These are phyloP conservation scores for Rhorus exstirpatorius DNA, from an alignment of 2,888 invertebrate genomes.

Conservation along the genomic window DNA sequence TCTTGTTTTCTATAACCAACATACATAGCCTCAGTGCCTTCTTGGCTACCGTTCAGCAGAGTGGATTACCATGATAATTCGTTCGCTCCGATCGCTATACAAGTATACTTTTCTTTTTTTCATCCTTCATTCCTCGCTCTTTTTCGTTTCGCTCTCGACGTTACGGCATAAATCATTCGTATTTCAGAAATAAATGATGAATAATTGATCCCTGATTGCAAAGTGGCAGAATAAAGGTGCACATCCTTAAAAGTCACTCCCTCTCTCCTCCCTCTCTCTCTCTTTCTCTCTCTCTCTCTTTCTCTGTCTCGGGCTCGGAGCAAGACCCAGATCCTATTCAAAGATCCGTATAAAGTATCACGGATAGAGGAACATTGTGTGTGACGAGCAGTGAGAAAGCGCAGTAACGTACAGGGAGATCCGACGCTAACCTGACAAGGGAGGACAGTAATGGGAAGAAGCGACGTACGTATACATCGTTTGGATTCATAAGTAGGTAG, in stretches of 20 bases:
- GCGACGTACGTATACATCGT: constrained; percentile 66
- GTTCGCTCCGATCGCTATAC: constrained; percentile 66
- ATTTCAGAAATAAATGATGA: constrained; percentile 49
- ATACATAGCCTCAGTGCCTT: too few species aligned
- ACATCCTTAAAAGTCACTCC: constrained; percentile 14
- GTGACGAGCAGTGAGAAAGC: constrained; percentile 19
- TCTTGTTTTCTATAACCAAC: constrained; percentile 57
- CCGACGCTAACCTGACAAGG: constrained; percentile 71
- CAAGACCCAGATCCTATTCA: constrained; percentile 11
- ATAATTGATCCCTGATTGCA: constrained; percentile 52
- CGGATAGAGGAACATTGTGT: constrained; percentile 13
- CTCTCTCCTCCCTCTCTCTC: too few species aligned
- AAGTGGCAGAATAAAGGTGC: constrained; percentile 26
- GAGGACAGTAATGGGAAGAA: constrained; percentile 73
- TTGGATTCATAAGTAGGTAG: constrained; percentile 72
- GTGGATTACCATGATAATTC: constrained; percentile 82
- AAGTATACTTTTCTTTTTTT: constrained; percentile 50
- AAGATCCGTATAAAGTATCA: constrained; percentile 13
- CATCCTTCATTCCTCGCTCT: neutral
- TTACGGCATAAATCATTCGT: constrained; percentile 33
- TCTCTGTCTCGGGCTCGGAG: too few species aligned
- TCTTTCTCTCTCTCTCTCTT: too few species aligned
- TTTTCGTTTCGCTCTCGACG: neutral
- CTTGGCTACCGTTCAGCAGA: constrained; percentile 75
- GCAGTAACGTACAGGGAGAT: constrained; percentile 45